A percentile compares a stretch with the other conserved stretches of the same genome.
Evolutionary conservation across 1,140 invertebrate genomes (phyloP).

Genomic region (Achroia grisella): DNA sequence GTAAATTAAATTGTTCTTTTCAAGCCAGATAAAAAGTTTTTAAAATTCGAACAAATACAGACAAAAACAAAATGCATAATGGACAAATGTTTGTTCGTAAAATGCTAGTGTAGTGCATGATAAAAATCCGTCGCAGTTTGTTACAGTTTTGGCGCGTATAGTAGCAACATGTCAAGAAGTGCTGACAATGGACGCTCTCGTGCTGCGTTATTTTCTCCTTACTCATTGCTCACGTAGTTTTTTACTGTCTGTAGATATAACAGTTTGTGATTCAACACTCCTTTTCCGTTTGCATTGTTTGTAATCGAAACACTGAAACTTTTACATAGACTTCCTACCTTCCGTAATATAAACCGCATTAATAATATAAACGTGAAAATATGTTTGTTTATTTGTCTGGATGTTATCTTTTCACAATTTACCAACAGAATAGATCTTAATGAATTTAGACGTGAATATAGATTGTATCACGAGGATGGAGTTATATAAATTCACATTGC

Average conservation of each 20-base stretch:
- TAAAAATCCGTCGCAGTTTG: constrained; percentile 34
- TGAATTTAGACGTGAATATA: too few relatives aligned
- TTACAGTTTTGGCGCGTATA: constrained; percentile 23
- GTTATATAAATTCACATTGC: too few relatives aligned
- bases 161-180: constrained; percentile 33
- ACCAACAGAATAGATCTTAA: too few relatives aligned
- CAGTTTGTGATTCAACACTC: constrained; percentile 35
- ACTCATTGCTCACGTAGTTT: constrained; percentile 11
- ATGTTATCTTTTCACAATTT: too few relatives aligned
- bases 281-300: constrained; percentile 37
- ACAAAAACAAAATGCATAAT: constrained; percentile 26
- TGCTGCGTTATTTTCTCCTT: constrained; percentile 17
- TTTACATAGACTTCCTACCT: too few relatives aligned
- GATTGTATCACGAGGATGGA: background rate
- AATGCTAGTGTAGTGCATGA: constrained; percentile 20
- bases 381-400: too few relatives aligned
- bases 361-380: too few relatives aligned
- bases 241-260: constrained; percentile 16
- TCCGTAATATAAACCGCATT: too few relatives aligned
- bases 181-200: constrained; percentile 27
- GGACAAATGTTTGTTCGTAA: constrained; percentile 34
- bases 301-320: constrained; percentile 16
- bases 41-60: constrained; percentile 21
- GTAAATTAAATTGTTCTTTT: too few relatives aligned
- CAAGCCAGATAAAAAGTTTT: constrained; percentile 20